Percentiles rank a stretch among this genome's conserved stretches.
phyloP scores from a whole-genome alignment of 2,888 invertebrate genomes.

The Venusia cambrica region DNA sequence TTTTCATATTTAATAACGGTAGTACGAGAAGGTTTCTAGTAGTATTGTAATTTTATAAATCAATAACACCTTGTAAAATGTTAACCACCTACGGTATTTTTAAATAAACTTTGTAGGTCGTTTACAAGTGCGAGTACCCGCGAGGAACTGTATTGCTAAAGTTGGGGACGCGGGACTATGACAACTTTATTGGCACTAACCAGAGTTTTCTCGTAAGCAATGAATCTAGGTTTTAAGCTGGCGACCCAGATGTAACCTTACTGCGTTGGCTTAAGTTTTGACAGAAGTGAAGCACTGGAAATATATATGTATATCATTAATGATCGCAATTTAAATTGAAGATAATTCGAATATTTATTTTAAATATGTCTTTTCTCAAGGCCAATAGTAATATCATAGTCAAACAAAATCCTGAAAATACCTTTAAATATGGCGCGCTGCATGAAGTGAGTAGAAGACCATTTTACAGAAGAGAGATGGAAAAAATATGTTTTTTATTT shows the following conservation, averaged over 20 bases:
- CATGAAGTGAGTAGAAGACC: too few species aligned
- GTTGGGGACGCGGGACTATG: constrained; percentile 26
- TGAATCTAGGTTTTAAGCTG: constrained; percentile 28
- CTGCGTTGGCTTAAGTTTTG: constrained; percentile 10
- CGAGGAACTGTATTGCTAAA: constrained; percentile 30
- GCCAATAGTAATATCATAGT: too few species aligned
- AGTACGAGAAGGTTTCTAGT: too few species aligned
- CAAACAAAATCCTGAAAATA: too few species aligned
- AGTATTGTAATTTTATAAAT: constrained; percentile 16
- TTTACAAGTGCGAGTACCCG: constrained; percentile 26
- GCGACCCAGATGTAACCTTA: constrained; percentile 17
- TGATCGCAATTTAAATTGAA: too few species aligned
- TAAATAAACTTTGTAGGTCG: constrained; percentile 31
- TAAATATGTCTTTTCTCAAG: too few species aligned
- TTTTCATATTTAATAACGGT: too few species aligned
- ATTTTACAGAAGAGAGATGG: not conserved
- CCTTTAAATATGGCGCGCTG: too few species aligned
- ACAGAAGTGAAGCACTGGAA: not conserved
- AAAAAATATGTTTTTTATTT: constrained; percentile 26
- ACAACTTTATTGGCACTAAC: constrained; percentile 30
- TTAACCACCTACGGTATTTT: constrained; percentile 26
- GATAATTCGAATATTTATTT: too few species aligned
- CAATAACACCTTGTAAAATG: constrained; percentile 24
- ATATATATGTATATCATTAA: not conserved
- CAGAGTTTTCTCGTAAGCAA: constrained; percentile 27